Conservation (phyloP, 2,888 invertebrate species). For the Mellilla xanthometata region DNA sequence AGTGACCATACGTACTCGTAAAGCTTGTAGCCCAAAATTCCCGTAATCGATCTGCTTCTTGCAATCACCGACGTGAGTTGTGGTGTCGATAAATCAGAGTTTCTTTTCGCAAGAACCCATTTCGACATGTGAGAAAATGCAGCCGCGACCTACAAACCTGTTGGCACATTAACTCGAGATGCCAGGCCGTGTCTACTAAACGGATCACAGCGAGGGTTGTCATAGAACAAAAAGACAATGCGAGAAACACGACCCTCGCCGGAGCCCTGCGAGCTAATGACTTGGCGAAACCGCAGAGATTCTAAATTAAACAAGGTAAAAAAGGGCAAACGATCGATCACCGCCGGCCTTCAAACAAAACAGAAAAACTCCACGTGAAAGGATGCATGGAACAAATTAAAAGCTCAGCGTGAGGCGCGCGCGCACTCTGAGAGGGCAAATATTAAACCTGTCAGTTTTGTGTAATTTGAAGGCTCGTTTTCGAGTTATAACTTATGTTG, state of each 20-base stretch:
- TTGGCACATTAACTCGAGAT: conserved; percentile 25
- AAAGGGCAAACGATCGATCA: conserved; percentile 79
- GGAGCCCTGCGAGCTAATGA: conserved; percentile 61
- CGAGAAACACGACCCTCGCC: conserved; percentile 40
- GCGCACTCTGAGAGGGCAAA: conserved; percentile 61
- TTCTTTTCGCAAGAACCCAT: conserved; percentile 9
- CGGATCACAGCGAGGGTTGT: conserved; percentile 44
- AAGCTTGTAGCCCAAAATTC: background rate
- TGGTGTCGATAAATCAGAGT: conserved; percentile 24
- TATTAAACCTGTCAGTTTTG: conserved; percentile 80
- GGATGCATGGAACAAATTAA: conserved; percentile 81
- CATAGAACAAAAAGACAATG: conserved; percentile 55
- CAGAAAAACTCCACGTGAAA: conserved; percentile 71
- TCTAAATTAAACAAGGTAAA: conserved; percentile 78
- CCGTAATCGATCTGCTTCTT: conserved; percentile 21
- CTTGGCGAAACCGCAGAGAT: conserved; percentile 73
- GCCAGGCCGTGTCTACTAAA: conserved; percentile 33
- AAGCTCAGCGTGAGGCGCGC: conserved; percentile 76
- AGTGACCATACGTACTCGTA: conserved; percentile 12
- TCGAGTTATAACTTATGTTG: conserved; percentile 76
- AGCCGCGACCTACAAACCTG: conserved; percentile 1
- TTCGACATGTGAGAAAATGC: background rate
- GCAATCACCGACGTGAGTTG: conserved; percentile 22
- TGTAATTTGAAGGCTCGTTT: conserved; percentile 76
- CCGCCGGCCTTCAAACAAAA: conserved; percentile 67